Conservation (phyloP, 64 coral and sea anemone species). For the Montipora foliosa region DNA sequence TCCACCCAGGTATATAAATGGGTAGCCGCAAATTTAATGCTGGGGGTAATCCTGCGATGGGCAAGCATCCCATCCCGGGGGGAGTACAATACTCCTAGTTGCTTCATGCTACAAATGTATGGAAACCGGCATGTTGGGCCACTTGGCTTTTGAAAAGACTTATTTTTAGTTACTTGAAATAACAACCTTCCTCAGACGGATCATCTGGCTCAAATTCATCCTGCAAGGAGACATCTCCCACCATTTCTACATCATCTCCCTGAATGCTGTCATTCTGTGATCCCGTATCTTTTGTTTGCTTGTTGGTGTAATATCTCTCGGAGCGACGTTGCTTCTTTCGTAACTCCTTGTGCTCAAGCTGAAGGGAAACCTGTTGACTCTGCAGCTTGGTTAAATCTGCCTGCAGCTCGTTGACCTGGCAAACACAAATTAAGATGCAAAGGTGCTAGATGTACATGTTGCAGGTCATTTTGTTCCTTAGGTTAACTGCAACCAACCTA, state of each 20-base stretch:
- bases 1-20: too few relatives aligned
- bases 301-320: slow-evolving; percentile 93
- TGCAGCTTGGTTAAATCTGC: slow-evolving; percentile 65
- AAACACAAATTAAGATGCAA: neutral
- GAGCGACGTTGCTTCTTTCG: slow-evolving; percentile 93
- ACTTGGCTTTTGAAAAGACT: too few relatives aligned
- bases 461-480: too few relatives aligned
- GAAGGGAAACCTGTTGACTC: slow-evolving; percentile 74
- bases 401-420: slow-evolving; percentile 61
- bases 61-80: too few relatives aligned
- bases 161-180: too few relatives aligned
- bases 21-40: too few relatives aligned
- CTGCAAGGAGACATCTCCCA: slow-evolving; percentile 61
- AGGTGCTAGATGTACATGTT: neutral
- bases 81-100: too few relatives aligned
- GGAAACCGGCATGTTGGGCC: too few relatives aligned
- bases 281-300: slow-evolving; percentile 61
- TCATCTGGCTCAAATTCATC: slow-evolving; percentile 53
- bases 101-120: too few relatives aligned
- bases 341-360: slow-evolving; percentile 89
- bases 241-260: slow-evolving; percentile 49
- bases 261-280: slow-evolving; percentile 47
- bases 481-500: too few relatives aligned
- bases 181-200: slow-evolving; percentile 63
- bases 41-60: too few relatives aligned